Conservation (phyloP, 2,113 vertebrate species). For the Thamnophis sirtalis region DNA sequence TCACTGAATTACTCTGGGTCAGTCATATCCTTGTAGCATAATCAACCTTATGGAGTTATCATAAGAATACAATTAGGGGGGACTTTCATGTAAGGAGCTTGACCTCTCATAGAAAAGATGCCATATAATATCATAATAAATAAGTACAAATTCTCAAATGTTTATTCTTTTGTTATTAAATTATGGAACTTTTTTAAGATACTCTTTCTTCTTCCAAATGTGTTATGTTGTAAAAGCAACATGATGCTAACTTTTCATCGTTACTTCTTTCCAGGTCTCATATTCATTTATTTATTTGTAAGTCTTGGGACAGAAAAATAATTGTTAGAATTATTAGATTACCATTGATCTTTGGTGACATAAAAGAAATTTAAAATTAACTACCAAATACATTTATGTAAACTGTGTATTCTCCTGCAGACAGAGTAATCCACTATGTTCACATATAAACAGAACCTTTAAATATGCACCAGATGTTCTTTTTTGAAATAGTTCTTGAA, state of each 20-base stretch:
- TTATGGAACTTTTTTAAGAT: neutral
- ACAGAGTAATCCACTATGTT: slow-evolving; percentile 61
- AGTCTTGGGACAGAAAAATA: slow-evolving; percentile 16
- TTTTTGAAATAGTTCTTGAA: slow-evolving; percentile 69
- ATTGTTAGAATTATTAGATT: slow-evolving; percentile 45
- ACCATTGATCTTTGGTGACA: slow-evolving; percentile 44
- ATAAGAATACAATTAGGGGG: neutral
- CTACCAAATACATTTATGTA: slow-evolving; percentile 57
- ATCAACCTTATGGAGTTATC: neutral
- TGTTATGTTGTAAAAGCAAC: neutral
- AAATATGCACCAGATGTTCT: slow-evolving; percentile 76
- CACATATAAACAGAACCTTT: slow-evolving; percentile 67
- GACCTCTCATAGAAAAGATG: neutral
- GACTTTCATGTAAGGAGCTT: neutral
- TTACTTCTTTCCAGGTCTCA: slow-evolving; percentile 37
- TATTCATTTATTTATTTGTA: slow-evolving; percentile 43
- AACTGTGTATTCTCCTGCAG: slow-evolving; percentile 48
- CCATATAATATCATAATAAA: neutral
- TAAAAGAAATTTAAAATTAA: slow-evolving; percentile 57
- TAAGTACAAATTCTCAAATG: neutral
- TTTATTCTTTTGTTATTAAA: neutral
- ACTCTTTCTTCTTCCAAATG: slow-evolving; percentile 15
- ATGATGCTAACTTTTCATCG: slow-evolving; percentile 2
- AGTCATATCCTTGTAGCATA: neutral
- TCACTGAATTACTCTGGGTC: neutral